Base-by-base conservation (phyloP, 2,888 invertebrate genomes). In the Hydrotaea cyrtoneurina region DNA sequence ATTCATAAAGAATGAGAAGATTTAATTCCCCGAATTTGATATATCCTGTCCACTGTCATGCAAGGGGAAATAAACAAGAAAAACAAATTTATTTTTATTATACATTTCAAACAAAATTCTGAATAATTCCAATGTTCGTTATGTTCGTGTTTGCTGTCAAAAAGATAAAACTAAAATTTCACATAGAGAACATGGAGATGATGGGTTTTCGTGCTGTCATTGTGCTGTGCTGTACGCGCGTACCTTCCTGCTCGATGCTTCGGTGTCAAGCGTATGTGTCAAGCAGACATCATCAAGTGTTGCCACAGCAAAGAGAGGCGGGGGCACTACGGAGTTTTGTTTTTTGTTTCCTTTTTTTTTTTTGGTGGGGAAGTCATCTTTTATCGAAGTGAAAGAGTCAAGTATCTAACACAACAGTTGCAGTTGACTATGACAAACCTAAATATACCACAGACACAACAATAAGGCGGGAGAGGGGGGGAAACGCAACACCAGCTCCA, bases 201-300 rank as follows among this genome's bases (percentile, higher is more conserved):
- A 19, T 23, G 39, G 15, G 46, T 21, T 46, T 21, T 23, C 39
- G 8, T 21, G 13, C 43, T 69, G 13, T 39, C 21, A 39, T 64
- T 55, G 19, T 21, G 0, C 15, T 23, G 23, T 23, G 2, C 43
- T 23, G 57, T 26, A 26, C 15, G 21, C 13, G 21, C 23, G 55
- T 21, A 50, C 31, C 39, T 46, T 17, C 69, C 31, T 31, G 31
- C 31, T 31, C 3, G 31, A 23, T 46, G 43, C 46, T 69, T 69
- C 77, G 43, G 53, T 85, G 85, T 85, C 85, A 85, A 85, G 43
- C 77, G 79, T 64, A 82, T 82, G 77, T 85, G 85, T 85, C 85
- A 85, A 80, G 77, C 76, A 73, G 76, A 79, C 79, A 85, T 82
- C 82, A 76, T 71, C 78, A 73, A 46, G 19, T 74, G 59, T 50